Percentiles rank a stretch among this genome's conserved stretches.
These are phyloP conservation scores for Drosophila ananassae DNA, from an alignment of 1,140 invertebrate genomes.

Conservation along the genomic window DNA sequence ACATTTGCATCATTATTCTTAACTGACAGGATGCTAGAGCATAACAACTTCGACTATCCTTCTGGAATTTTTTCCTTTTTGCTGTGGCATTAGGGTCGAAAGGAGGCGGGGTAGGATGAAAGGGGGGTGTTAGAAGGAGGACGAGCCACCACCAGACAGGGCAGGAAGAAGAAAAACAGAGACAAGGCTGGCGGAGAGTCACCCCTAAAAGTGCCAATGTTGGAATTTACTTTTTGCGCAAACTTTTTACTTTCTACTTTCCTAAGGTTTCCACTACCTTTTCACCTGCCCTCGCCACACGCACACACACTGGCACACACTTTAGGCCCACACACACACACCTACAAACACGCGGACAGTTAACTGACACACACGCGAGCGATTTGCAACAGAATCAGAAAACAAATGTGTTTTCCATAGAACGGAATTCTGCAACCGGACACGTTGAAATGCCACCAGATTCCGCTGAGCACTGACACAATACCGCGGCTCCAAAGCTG, in stretches of 20 bases:
- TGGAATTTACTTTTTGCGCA: conserved; percentile 78
- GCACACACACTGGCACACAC: conserved; percentile 10
- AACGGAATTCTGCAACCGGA: conserved; percentile 33
- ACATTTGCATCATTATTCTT: too few relatives aligned
- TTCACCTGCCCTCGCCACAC: conserved; percentile 31
- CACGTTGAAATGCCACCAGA: conserved; percentile 51
- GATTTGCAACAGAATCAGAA: conserved; percentile 33
- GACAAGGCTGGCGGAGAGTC: conserved; percentile 7
- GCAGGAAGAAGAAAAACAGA: conserved; percentile 10
- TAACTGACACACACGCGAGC: conserved; percentile 4
- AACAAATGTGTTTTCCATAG: conserved; percentile 13
- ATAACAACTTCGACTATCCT: background rate
- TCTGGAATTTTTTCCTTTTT: conserved; percentile 32
- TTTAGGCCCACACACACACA: background rate
- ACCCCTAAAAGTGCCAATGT: conserved; percentile 63
- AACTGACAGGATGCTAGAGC: background rate
- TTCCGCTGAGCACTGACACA: conserved; percentile 62
- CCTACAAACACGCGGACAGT: conserved; percentile 15
- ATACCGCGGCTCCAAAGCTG: conserved; percentile 19
- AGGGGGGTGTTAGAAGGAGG: conserved; percentile 17
- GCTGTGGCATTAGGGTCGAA: conserved; percentile 44
- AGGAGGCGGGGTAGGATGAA: background rate
- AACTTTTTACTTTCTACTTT: conserved; percentile 66
- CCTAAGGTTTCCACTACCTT: conserved; percentile 67
- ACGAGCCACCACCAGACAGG: conserved; percentile 48